phyloP scores from a whole-genome alignment of 2,797 vertebrate species.

The Neomorphus geoffroyi region DNA sequence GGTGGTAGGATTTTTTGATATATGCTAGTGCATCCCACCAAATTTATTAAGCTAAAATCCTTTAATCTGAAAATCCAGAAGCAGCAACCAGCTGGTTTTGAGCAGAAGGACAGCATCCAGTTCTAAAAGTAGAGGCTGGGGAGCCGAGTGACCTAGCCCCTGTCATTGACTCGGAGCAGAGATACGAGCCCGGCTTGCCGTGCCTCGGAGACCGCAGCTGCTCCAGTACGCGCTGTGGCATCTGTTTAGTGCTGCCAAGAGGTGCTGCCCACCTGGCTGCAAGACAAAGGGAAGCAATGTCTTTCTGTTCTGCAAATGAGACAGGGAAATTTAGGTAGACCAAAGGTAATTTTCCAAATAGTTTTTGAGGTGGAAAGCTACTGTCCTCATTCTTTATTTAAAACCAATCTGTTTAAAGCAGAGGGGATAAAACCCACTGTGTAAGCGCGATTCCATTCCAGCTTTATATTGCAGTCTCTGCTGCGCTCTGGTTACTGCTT shows the following conservation, averaged over 20 bases:
- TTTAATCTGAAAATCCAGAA: neutral
- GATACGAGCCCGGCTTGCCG: accelerated
- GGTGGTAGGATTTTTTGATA: neutral
- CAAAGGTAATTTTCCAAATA: neutral
- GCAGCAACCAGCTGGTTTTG: neutral
- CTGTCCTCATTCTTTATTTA: constrained; percentile 49
- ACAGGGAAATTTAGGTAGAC: neutral
- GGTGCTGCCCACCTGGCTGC: neutral
- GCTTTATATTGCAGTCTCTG: neutral
- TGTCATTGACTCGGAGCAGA: neutral
- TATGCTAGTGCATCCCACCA: neutral
- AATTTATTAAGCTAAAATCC: neutral
- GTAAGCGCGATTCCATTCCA: neutral
- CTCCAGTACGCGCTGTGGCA: accelerated
- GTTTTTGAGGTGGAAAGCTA: neutral
- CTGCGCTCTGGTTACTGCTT: neutral
- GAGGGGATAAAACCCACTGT: neutral
- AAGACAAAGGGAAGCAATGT: accelerated
- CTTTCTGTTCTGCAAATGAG: neutral
- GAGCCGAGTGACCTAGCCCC: neutral
- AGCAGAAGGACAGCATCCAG: neutral
- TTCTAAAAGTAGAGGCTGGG: neutral
- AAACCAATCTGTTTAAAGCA: constrained; percentile 25
- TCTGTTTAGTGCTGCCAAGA: neutral
- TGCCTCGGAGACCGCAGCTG: neutral